A percentile compares a stretch with the other conserved stretches of the same genome.
Evolutionary conservation across 1,140 invertebrate species (phyloP).

Genomic region (Papilio dardanus): DNA sequence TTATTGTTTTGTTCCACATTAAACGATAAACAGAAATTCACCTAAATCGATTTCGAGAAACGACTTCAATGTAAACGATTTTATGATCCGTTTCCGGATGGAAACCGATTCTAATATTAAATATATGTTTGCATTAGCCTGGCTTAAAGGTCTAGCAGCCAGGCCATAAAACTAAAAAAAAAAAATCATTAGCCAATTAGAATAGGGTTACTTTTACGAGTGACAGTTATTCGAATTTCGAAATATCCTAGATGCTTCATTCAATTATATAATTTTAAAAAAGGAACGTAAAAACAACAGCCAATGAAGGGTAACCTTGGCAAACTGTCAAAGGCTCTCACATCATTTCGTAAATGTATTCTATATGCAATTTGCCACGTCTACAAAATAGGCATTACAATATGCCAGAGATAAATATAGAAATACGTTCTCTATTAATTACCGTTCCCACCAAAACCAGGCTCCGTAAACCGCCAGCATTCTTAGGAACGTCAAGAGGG

Average conservation of each 20-base stretch:
- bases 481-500: conserved; percentile 59
- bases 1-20: conserved; percentile 37
- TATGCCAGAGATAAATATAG: neutral
- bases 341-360: neutral
- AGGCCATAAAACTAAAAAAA: no score
- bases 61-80: neutral
- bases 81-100: conserved; percentile 24
- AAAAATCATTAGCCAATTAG: neutral
- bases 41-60: conserved; percentile 35
- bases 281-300: neutral
- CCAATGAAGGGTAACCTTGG: neutral
- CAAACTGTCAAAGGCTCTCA: neutral
- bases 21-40: conserved; percentile 29
- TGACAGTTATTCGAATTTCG: conserved; percentile 32
- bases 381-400: no score
- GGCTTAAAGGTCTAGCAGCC: no score
- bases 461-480: conserved; percentile 47
- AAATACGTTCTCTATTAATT: conserved; percentile 26
- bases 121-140: neutral
- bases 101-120: conserved; percentile 1
- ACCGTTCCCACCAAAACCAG: conserved; percentile 55
- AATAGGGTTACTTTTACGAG: conserved; percentile 7
- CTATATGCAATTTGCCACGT: neutral
- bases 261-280: neutral
- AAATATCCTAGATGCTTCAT: neutral